Base-by-base conservation (phyloP, 2,113 vertebrate species). In the Embiotoca jacksoni region DNA sequence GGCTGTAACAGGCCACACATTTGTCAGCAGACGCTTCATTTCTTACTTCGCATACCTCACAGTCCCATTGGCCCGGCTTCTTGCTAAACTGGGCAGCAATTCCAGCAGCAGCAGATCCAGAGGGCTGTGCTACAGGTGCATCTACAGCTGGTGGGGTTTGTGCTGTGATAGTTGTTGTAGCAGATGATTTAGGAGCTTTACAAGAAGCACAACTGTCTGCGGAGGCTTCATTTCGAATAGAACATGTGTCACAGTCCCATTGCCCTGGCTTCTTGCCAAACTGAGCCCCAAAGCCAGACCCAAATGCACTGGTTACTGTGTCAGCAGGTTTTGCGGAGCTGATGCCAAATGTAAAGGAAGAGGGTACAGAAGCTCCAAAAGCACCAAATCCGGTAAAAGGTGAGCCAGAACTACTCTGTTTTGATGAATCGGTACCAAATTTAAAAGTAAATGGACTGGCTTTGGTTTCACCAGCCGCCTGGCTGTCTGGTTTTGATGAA, bases 1-100 rank as follows among this genome's bases (percentile, higher is more conserved):
- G 64, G 49, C 57, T 78, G 7, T 72, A 36, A 89, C 97, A 98
- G n/a, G 84, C 62, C 1, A 94, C 82, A 87, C 97, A 97, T 6
- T 77, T 94, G 58, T 90, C 87, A 49, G 78, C 71, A 65, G 87
- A 78, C 30, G 85, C 72, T 61, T 93, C 89, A 82, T 98, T 98
- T 81, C 60, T 93, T 53, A 95, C 91, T 15, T 69, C 91, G 53
- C 96, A 97, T 0, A 81, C 82, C 62, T 80, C 86, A 91, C 96
- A 97, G 35, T 94, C 79, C 97, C 97, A 97, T 39, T 83, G 91
- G 0, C 92, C 95, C 6, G 93, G 91, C 91, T 96, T 97, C 11
- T 94, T 92, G 32, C 82, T 61, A 80, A 91, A 68, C 94, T 94
- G 93, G 82, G 94, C 92, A 56, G 60, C 90, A 86, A 96, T 95